Conservation (phyloP, 2,888 invertebrate species). For the Cenopis cana region DNA sequence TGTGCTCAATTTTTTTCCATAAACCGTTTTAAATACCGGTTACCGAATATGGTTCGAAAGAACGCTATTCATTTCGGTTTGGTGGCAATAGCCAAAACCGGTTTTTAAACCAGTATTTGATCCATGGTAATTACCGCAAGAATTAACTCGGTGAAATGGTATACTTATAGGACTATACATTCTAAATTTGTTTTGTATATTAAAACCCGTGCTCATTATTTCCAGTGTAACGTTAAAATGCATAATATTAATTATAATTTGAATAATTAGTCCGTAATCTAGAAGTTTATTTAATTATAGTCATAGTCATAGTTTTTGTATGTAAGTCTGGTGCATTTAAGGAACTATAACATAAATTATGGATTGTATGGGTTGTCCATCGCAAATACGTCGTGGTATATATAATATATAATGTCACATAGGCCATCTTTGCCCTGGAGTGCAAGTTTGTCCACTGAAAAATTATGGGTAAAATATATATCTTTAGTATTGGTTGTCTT, state of each 20-base stretch:
- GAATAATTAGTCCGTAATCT: conserved; percentile 40
- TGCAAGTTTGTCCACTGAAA: too few species aligned
- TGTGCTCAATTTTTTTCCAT: too few species aligned
- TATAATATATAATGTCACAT: not conserved
- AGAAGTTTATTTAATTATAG: conserved; percentile 41
- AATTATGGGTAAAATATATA: too few species aligned
- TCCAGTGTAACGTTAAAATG: conserved; percentile 22
- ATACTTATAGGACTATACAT: conserved; percentile 2
- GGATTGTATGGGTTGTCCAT: conserved; percentile 18
- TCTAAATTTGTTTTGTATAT: conserved; percentile 17
- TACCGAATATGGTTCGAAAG: too few species aligned
- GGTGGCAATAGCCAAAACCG: too few species aligned
- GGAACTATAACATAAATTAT: conserved; percentile 8
- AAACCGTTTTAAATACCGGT: too few species aligned
- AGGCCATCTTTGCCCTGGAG: not conserved
- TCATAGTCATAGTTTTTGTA: conserved; percentile 23
- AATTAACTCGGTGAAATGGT: not conserved
- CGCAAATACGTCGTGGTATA: not conserved
- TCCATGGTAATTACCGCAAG: not conserved
- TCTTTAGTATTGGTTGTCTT: too few species aligned
- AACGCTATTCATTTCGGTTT: too few species aligned
- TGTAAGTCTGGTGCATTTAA: conserved; percentile 40
- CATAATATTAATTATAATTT: conserved; percentile 40
- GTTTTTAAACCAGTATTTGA: too few species aligned
- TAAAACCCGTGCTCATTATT: conserved; percentile 34